phyloP scores from a whole-genome alignment of 92 coral and sea anemone species.

The Phenganax subtilis region DNA sequence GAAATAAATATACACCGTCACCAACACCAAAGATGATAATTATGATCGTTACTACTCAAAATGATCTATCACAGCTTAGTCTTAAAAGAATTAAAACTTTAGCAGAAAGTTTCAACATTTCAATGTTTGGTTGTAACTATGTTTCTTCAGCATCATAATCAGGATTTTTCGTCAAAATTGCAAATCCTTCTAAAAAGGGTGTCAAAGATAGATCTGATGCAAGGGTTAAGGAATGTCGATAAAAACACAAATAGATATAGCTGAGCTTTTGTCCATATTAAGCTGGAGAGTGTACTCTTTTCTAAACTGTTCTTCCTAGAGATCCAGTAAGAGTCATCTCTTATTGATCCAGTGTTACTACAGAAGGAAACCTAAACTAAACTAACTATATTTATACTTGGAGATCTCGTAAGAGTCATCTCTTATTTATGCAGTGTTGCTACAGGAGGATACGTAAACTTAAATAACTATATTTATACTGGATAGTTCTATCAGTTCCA shows the following conservation, averaged over 20 bases:
- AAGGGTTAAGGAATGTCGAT: slow-evolving; percentile 26
- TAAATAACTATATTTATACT: too few relatives aligned
- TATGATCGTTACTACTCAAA: too few relatives aligned
- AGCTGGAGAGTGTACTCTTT: background rate
- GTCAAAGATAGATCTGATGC: slow-evolving; percentile 73
- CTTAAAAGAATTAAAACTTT: too few relatives aligned
- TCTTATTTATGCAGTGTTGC: too few relatives aligned
- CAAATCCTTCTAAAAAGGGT: slow-evolving; percentile 92
- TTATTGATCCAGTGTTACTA: too few relatives aligned
- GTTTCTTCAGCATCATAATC: slow-evolving; percentile 65
- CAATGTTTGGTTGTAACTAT: background rate
- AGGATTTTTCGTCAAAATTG: slow-evolving; percentile 83
- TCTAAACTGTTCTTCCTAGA: background rate
- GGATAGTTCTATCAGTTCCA: background rate
- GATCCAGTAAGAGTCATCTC: background rate
- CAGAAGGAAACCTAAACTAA: too few relatives aligned
- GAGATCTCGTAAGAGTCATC: background rate
- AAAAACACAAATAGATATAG: background rate
- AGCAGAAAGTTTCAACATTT: too few relatives aligned
- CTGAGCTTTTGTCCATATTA: slow-evolving; percentile 12
- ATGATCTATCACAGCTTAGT: too few relatives aligned
- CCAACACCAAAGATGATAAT: background rate
- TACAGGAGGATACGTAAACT: too few relatives aligned
- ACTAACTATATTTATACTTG: background rate
- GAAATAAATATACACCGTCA: background rate